Conservation (phyloP, 2,888 invertebrate species). For the Steinernema carpocapsae region DNA sequence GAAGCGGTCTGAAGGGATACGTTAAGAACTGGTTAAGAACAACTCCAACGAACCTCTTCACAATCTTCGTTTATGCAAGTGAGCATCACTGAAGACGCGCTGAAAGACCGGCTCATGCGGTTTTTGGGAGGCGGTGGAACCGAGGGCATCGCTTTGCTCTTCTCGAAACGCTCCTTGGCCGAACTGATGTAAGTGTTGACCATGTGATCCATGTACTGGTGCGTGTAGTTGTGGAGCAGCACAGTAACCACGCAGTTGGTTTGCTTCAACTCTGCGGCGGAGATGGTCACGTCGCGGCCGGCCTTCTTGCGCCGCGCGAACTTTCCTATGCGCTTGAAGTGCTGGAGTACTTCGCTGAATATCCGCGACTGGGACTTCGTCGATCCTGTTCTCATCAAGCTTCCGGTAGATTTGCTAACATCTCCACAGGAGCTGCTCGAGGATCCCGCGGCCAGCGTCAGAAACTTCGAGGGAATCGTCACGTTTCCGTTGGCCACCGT, state of each 20-base stretch:
- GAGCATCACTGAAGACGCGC: slow-evolving; percentile 59
- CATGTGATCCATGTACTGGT: slow-evolving; percentile 65
- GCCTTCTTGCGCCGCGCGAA: slow-evolving; percentile 35
- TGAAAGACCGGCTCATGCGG: slow-evolving; percentile 63
- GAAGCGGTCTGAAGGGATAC: slow-evolving; percentile 54
- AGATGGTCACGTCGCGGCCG: slow-evolving; percentile 26
- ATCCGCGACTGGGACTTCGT: slow-evolving; percentile 38
- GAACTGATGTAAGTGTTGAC: slow-evolving; percentile 61
- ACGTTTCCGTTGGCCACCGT: slow-evolving; percentile 42
- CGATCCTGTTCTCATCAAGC: background rate
- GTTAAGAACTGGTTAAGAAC: background rate
- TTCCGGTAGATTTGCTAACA: slow-evolving; percentile 3
- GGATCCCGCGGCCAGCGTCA: slow-evolving; percentile 43
- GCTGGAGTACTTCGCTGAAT: slow-evolving; percentile 44
- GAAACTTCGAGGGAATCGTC: slow-evolving; percentile 39
- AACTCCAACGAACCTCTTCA: slow-evolving; percentile 46
- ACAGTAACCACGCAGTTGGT: slow-evolving; percentile 61
- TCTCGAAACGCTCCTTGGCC: slow-evolving; percentile 52
- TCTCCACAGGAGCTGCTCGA: background rate
- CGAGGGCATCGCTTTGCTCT: slow-evolving; percentile 34
- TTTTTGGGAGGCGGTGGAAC: slow-evolving; percentile 48
- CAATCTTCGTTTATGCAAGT: slow-evolving; percentile 65
- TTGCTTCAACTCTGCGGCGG: slow-evolving; percentile 54
- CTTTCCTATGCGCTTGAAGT: slow-evolving; percentile 42
- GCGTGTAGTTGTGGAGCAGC: slow-evolving; percentile 56